phyloP scores from a whole-genome alignment of 2,113 vertebrate species.

The Laticauda laticaudata region DNA sequence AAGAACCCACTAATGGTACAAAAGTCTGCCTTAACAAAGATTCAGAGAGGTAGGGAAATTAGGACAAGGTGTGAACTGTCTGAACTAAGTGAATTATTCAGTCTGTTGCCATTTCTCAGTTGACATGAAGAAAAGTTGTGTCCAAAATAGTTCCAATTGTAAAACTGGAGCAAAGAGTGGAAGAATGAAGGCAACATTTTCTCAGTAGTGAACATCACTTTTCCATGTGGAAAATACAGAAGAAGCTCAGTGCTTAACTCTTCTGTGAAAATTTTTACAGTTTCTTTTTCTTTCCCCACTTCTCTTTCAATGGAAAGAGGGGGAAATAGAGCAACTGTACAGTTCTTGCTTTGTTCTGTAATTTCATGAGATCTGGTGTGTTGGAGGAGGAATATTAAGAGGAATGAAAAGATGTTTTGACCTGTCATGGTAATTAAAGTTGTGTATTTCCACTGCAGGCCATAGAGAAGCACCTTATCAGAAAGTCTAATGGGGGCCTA shows the following conservation, averaged over 20 bases:
- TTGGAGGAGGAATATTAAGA: neutral
- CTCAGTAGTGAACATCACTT: neutral
- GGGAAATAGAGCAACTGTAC: neutral
- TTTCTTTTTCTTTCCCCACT: neutral
- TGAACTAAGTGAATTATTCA: neutral
- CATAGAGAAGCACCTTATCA: conserved; percentile 94
- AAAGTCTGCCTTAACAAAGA: neutral
- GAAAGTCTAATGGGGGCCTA: conserved; percentile 93
- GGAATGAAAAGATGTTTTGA: neutral
- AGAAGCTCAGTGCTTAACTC: neutral
- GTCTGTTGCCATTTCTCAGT: neutral
- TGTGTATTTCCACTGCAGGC: conserved; percentile 74
- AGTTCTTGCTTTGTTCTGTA: neutral
- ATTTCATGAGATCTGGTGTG: neutral
- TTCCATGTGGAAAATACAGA: neutral
- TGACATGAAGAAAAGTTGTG: neutral
- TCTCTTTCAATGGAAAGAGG: neutral
- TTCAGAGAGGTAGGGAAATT: neutral
- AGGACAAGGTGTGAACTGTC: neutral
- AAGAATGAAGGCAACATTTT: neutral
- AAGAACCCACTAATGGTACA: neutral
- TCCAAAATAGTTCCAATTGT: neutral
- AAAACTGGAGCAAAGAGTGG: neutral
- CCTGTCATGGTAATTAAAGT: conserved; percentile 28
- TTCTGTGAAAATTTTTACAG: neutral